These are phyloP conservation scores for Tupaia tana DNA, from an alignment of 2,113 vertebrate species.

Conservation along the genomic window DNA sequence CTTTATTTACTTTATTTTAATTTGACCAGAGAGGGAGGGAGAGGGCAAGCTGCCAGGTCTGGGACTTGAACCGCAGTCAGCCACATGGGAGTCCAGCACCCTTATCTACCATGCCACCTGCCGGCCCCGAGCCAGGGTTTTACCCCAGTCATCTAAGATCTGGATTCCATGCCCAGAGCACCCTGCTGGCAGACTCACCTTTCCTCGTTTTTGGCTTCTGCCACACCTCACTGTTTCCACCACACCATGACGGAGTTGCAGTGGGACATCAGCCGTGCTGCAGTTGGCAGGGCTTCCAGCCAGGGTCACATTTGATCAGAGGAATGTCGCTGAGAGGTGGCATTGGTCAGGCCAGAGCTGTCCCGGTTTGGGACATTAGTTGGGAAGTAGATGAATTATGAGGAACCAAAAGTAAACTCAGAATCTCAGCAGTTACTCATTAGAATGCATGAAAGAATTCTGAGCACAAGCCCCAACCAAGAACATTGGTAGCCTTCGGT, in stretches of 20 bases:
- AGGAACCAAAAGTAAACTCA: not conserved
- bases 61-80: too few relatives aligned
- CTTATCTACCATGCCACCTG: too few relatives aligned
- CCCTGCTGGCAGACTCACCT: not conserved
- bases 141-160: not conserved
- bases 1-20: too few relatives aligned
- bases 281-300: too few relatives aligned
- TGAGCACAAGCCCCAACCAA: not conserved
- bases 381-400: not conserved
- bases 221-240: not conserved
- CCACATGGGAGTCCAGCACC: too few relatives aligned
- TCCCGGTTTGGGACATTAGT: too few relatives aligned
- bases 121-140: not conserved
- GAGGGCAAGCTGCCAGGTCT: too few relatives aligned
- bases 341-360: not conserved
- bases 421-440: not conserved
- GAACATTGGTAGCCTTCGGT: not conserved
- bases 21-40: too few relatives aligned
- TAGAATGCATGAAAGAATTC: not conserved
- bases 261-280: not conserved
- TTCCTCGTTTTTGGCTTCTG: not conserved
- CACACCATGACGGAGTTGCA: not conserved
- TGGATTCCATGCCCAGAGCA: not conserved
- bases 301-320: not conserved
- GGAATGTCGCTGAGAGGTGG: not conserved